A percentile compares a stretch with the other conserved stretches of the same genome.
These are phyloP conservation scores for Heliconius hewitsoni DNA, from an alignment of 1,140 invertebrate species.

Conservation along the genomic window DNA sequence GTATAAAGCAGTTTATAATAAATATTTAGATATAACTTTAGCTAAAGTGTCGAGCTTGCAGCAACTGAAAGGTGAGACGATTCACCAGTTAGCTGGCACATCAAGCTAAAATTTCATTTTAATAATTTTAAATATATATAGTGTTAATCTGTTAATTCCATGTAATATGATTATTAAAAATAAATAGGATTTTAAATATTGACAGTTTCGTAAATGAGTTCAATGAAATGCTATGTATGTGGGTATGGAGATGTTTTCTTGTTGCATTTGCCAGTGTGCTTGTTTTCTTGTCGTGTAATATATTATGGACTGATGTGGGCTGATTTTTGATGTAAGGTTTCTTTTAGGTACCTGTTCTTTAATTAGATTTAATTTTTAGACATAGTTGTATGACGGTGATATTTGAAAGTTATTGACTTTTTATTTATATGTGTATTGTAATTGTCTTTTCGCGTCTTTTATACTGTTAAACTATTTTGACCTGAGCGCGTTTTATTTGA, in stretches of 20 bases:
- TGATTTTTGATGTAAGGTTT: slow-evolving; percentile 54
- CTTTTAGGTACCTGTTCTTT: slow-evolving; percentile 61
- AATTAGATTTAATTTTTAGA: slow-evolving; percentile 37
- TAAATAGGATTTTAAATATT: not conserved
- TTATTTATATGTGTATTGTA: slow-evolving; percentile 10
- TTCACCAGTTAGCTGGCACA: slow-evolving; percentile 54
- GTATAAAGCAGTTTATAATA: slow-evolving; percentile 84
- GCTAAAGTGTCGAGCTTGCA: slow-evolving; percentile 83
- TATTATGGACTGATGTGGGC: slow-evolving; percentile 45
- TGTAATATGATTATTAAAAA: slow-evolving; percentile 1
- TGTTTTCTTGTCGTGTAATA: slow-evolving; percentile 12
- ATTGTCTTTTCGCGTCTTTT: not conserved
- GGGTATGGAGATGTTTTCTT: not conserved
- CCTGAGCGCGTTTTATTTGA: not conserved
- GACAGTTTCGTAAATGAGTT: not conserved
- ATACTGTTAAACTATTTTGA: slow-evolving; percentile 8
- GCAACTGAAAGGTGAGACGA: slow-evolving; percentile 79
- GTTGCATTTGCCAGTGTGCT: not conserved
- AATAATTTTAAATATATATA: not conserved
- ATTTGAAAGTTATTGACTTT: slow-evolving; percentile 16
- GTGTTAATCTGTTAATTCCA: not conserved
- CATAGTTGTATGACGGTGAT: slow-evolving; percentile 42
- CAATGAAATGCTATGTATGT: slow-evolving; percentile 9
- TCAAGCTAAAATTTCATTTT: slow-evolving; percentile 25
- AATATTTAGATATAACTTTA: slow-evolving; percentile 82